Evolutionary conservation across 2,113 vertebrate genomes (phyloP).

Genomic region (Clinocottus analis): DNA sequence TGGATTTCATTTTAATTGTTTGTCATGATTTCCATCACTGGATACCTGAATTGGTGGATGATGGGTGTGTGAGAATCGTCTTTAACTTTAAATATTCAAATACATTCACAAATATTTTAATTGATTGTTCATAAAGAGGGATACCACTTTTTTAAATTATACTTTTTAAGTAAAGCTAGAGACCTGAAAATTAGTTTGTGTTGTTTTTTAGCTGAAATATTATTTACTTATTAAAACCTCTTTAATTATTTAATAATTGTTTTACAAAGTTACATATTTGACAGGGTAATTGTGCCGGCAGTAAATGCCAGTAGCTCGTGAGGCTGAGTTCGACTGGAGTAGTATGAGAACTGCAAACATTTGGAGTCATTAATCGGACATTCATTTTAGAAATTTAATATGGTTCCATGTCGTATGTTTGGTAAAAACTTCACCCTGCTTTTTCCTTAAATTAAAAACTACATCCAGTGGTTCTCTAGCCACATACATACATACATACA

Average conservation of each 20-base stretch:
- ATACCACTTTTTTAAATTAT: slow-evolving; percentile 13
- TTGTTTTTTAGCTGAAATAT: background rate
- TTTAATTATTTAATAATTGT: background rate
- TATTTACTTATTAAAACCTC: background rate
- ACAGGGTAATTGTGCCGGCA: background rate
- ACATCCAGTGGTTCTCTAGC: background rate
- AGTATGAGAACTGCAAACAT: background rate
- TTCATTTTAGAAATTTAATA: background rate
- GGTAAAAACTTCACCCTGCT: background rate
- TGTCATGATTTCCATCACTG: slow-evolving; percentile 23
- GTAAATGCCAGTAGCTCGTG: background rate
- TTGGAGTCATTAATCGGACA: background rate
- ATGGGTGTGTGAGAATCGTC: background rate
- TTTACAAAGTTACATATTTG: background rate
- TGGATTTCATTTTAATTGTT: slow-evolving; percentile 12
- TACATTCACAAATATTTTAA: slow-evolving; percentile 4
- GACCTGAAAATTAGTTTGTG: background rate
- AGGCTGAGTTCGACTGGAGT: background rate
- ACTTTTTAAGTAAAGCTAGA: slow-evolving; percentile 1
- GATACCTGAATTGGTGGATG: slow-evolving; percentile 1
- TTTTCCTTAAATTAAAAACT: background rate
- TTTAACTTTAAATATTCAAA: background rate
- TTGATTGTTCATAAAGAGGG: slow-evolving; percentile 5
- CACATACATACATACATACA: background rate
- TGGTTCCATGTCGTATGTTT: background rate